A percentile compares a stretch with the other conserved stretches of the same genome.
Conservation (phyloP, 2,113 vertebrate genomes). For the Pseudopodoces humilis region DNA sequence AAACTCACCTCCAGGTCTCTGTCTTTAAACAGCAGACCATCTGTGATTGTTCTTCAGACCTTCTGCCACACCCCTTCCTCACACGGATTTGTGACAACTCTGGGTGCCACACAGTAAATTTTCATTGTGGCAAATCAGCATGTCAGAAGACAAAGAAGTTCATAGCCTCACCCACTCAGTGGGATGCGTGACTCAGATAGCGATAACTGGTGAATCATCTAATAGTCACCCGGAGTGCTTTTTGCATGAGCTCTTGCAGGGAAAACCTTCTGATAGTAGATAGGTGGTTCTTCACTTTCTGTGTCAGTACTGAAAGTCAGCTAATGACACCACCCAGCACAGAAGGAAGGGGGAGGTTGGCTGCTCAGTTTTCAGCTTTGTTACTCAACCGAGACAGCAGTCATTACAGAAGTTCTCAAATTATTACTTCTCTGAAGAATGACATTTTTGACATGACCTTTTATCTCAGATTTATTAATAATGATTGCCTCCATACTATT, state of each 20-base stretch:
- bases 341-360: neutral
- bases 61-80: neutral
- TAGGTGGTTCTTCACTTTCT: conserved; percentile 17
- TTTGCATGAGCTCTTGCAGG: neutral
- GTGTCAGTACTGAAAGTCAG: neutral
- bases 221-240: neutral
- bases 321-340: neutral
- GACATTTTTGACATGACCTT: neutral
- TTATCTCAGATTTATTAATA: neutral
- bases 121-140: neutral
- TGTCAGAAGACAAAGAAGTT: neutral
- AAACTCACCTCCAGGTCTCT: neutral
- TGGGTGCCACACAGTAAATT: neutral
- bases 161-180: neutral
- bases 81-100: neutral
- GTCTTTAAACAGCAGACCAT: neutral
- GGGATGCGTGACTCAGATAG: conserved; percentile 24
- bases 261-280: conserved; percentile 23
- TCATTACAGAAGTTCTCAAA: neutral
- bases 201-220: neutral
- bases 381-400: neutral
- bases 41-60: neutral
- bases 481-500: neutral
- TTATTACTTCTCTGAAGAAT: neutral
- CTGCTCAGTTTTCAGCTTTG: neutral